phyloP scores from a whole-genome alignment of 2,113 vertebrate species.

The Carassius auratus region DNA sequence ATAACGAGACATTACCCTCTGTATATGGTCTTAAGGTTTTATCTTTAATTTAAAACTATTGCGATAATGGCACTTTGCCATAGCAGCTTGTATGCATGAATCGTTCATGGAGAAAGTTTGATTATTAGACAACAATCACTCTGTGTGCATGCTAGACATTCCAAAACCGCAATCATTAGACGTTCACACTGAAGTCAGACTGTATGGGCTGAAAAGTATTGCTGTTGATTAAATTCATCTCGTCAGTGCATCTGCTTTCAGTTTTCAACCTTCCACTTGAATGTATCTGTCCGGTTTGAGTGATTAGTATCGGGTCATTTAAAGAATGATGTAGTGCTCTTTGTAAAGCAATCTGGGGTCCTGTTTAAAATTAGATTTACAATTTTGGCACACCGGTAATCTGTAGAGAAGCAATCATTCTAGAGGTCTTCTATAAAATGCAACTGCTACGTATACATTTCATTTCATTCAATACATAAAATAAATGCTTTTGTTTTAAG shows the following conservation, averaged over 20 bases:
- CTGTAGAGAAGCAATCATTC: not conserved
- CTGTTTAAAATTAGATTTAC: not conserved
- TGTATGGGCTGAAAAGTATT: constrained; percentile 7
- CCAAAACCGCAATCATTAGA: not conserved
- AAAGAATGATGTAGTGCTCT: not conserved
- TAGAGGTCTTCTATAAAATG: not conserved
- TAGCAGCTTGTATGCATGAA: constrained; percentile 23
- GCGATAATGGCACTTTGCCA: constrained; percentile 27
- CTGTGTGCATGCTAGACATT: not conserved
- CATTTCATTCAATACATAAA: not conserved
- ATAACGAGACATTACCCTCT: not conserved
- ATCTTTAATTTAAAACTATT: constrained; percentile 1
- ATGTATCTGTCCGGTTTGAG: not conserved
- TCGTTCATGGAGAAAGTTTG: constrained; percentile 9
- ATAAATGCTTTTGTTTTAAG: not conserved
- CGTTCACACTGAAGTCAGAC: not conserved
- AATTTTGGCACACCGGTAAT: not conserved
- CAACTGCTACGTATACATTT: not conserved
- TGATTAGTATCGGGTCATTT: not conserved
- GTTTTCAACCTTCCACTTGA: not conserved
- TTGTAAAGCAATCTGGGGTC: constrained; percentile 45
- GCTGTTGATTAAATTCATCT: not conserved
- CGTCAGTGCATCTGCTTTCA: not conserved
- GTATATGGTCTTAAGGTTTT: not conserved
- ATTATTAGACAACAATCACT: not conserved